Evolutionary conservation across 64 coral and sea anemone species (phyloP).

Genomic region (Montipora foliosa): DNA sequence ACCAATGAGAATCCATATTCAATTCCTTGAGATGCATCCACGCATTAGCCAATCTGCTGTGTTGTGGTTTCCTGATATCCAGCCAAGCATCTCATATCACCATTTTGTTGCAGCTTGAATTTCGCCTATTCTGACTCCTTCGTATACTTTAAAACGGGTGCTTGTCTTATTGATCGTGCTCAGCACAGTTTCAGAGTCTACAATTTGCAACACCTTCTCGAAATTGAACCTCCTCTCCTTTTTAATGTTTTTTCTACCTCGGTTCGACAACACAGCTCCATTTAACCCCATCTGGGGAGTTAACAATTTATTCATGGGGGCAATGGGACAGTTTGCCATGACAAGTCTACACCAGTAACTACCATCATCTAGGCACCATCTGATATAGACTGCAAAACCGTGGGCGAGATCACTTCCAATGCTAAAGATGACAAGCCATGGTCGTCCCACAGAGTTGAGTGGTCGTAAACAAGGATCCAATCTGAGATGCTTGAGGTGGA

Average conservation of each 20-base stretch:
- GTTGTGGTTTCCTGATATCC: slow-evolving; percentile 64
- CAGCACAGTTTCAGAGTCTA: slow-evolving; percentile 68
- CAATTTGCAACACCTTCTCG: slow-evolving; percentile 52
- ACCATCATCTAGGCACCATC: slow-evolving; percentile 61
- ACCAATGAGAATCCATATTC: slow-evolving; percentile 50
- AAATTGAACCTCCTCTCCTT: slow-evolving; percentile 63
- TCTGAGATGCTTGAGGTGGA: slow-evolving; percentile 67
- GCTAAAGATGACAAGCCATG: slow-evolving; percentile 72
- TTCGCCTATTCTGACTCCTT: slow-evolving; percentile 57
- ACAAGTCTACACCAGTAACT: slow-evolving; percentile 68
- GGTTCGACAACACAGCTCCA: slow-evolving; percentile 65
- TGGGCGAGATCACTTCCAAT: slow-evolving; percentile 76
- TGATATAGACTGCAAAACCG: slow-evolving; percentile 74
- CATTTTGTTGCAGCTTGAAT: slow-evolving; percentile 44
- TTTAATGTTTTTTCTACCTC: slow-evolving; percentile 70
- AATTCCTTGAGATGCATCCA: slow-evolving; percentile 26
- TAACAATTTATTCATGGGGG: slow-evolving; percentile 67
- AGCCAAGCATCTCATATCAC: slow-evolving; percentile 58
- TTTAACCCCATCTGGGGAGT: slow-evolving; percentile 81
- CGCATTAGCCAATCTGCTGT: slow-evolving; percentile 61
- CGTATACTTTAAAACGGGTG: slow-evolving; percentile 57
- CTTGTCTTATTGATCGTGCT: slow-evolving; percentile 58
- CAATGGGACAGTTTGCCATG: slow-evolving; percentile 73
- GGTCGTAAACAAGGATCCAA: slow-evolving; percentile 51
- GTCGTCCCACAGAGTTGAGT: slow-evolving; percentile 12